Evolutionary conservation across 2,113 vertebrate genomes (phyloP), one percentile per base, ranked within the genome.

Genomic region (Elaphurus davidianus): DNA sequence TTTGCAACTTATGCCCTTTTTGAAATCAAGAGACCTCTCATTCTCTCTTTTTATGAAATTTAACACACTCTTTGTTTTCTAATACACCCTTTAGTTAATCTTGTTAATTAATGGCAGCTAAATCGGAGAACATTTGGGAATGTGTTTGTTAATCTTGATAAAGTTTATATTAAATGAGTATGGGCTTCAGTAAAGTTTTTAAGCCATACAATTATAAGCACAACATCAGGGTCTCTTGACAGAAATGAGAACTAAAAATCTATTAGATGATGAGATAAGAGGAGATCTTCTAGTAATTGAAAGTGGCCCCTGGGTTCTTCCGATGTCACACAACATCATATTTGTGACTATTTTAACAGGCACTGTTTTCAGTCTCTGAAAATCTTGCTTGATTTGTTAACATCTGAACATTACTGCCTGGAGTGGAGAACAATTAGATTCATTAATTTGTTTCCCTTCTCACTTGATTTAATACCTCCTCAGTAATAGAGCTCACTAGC

Each of bases 381-480:
- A 93, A 96, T 83, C 12, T 97, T 40, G 86, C 93, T 98, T 95
- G 81, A 98, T 98, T 98, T 98, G 30, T 59, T 97, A 97, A 96
- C 57, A 36, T 90, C 33, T 96, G 83, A 88, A 95, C 16, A 52
- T 92, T 90, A 86, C 50, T 85, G 87, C 36, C 60, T 95, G 62
- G 45, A 98, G 87, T 95, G 40, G 67, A 97, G 79, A 96, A 96
- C 76, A 98, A 90, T 98, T 93, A 93, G 71, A 98, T 76, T 96
- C 11, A 30, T 36, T 98, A 94, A 98, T 98, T 97, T 98, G 28
- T 98, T 98, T 98, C 74, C 30, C 16, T 98, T 98, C 94, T 96
- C 47, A 59, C 55, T 98, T 97, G 62, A 98, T 98, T 97, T 98
- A 97, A 97, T 92, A 74, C 23, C 96, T 87, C 30, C 71, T 90